These are phyloP conservation scores for Drosophila pallidifrons DNA, from an alignment of 1,140 invertebrate species.

Conservation along the genomic window DNA sequence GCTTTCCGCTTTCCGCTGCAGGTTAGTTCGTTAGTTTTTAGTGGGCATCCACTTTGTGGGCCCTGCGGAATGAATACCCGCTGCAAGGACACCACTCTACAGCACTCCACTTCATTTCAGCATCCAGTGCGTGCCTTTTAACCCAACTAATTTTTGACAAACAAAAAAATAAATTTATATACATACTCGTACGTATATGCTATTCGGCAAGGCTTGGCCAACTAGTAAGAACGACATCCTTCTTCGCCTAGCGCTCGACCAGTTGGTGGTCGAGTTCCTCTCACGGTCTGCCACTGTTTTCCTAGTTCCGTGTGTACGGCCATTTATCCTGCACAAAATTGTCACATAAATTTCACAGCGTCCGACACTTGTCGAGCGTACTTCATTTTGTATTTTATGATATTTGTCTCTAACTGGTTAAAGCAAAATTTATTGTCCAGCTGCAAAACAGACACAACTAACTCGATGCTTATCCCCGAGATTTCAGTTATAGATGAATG, in stretches of 20 bases:
- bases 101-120: slow-evolving; percentile 15
- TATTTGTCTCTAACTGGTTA: slow-evolving; percentile 74
- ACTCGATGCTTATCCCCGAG: not conserved
- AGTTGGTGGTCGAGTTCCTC: not conserved
- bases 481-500: slow-evolving; percentile 2
- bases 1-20: not conserved
- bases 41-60: slow-evolving; percentile 78
- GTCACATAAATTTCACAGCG: slow-evolving; percentile 77
- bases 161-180: slow-evolving; percentile 1
- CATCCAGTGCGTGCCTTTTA: slow-evolving; percentile 68
- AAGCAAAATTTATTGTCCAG: slow-evolving; percentile 65
- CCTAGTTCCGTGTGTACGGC: slow-evolving; percentile 35
- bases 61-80: slow-evolving; percentile 54
- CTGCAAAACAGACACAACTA: slow-evolving; percentile 5
- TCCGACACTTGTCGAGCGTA: slow-evolving; percentile 76
- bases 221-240: slow-evolving; percentile 12
- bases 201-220: not conserved
- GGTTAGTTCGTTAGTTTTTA: slow-evolving; percentile 74
- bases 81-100: not conserved
- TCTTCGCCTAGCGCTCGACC: slow-evolving; percentile 27
- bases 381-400: slow-evolving; percentile 82
- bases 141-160: slow-evolving; percentile 69
- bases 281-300: not conserved
- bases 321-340: slow-evolving; percentile 79
- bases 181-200: not conserved